Evolutionary conservation across 1,140 invertebrate species (phyloP), one percentile per base, ranked within the genome.

Genomic region (Wiebesia pumilae): DNA sequence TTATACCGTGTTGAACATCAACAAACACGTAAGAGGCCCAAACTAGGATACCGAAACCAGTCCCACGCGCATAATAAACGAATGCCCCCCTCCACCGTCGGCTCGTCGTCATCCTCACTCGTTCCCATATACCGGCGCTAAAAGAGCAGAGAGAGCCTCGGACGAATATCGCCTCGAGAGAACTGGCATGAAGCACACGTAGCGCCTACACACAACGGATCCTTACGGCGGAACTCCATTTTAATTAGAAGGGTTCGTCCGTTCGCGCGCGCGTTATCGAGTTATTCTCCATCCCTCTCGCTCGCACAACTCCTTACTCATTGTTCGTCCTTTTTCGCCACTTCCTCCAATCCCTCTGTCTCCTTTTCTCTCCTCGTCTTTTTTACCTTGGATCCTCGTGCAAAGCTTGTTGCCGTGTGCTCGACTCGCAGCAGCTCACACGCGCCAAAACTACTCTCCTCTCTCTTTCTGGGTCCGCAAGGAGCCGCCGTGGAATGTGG

Each of bases 401-500:
- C 35, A 40, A 67, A 78, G 19, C 83, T 47, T 84, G 83, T 84
- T 84, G 83, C 73, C 83, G 73, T 62, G 83, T 62, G 83, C 58
- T 62, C 58, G 51, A 40, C 54, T 54, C 78, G 54, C 80, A 77
- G 83, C 83, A 84, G 73, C 65, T 87, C 83, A 84, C 83, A 79
- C 83, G 83, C 83, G 83, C 83, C 83, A 62, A 83, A 83, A 51
- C 71, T 75, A 75, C 71, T 75, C 71, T 19, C 71, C 38, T 24
- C 24, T 21, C 71, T 43, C 38, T 27, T 19, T 54, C 54, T 27
- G 78, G 21, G 58, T 47, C 33, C 62, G 62, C 89, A 88, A 86
- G 88, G 89, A 91, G 88, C 90, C 90, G 87, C 86, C 87, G 85
- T 89, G 91, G 91, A 92, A 92, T 92, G 91, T 88, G 91, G 91